Base-by-base conservation (phyloP, 1,140 invertebrate species). In the Argopecten irradians region DNA sequence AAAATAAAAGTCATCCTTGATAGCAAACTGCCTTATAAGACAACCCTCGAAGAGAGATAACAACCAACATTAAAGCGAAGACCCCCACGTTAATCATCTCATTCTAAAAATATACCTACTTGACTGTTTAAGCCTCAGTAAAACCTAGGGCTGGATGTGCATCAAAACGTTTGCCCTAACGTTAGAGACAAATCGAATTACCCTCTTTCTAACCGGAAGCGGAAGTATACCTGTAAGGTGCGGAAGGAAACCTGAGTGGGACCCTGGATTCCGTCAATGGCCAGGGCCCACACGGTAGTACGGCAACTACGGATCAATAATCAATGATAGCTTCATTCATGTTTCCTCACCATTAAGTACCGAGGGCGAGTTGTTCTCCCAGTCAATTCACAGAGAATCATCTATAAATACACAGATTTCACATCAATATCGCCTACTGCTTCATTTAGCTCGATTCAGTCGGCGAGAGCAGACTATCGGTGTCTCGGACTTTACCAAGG, bases 371-470 rank as follows among this genome's bases (percentile, higher is more conserved):
- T 71, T n/a, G 55, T 28, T 71, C 55, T 28, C 55, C 28, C 55
- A 71, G 55, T 71, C 55, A 55, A 55, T n/a, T 19, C 43, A 55
- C 43, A 19, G 43, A 19, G 14, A 71, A 71, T 71, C n/a, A 5
- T 71, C 55, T 71, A 71, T 71, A 71, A 71, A 71, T 71, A 71
- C 55, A 71, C 55, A 71, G 55, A 71, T 71, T 71, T 71, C n/a
- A 11, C 55, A 71, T 71, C 55, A 71, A 71, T 71, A 71, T 71
- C 55, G 55, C 22, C 55, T 71, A n/a, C 55, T 28, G 55, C 55
- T n/a, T 71, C 55, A 71, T 71, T 71, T 71, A 71, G 55, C 55
- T 71, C n/a, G 55, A 71, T 71, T 28, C 55, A 28, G n/a, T 71
- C 55, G 55, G 55, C 28, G 55, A 28, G 22, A 71, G 55, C 55